A percentile compares a stretch with the other conserved stretches of the same genome.
phyloP scores from a whole-genome alignment of 2,797 vertebrate species.

The Tiaroga cobitis region DNA sequence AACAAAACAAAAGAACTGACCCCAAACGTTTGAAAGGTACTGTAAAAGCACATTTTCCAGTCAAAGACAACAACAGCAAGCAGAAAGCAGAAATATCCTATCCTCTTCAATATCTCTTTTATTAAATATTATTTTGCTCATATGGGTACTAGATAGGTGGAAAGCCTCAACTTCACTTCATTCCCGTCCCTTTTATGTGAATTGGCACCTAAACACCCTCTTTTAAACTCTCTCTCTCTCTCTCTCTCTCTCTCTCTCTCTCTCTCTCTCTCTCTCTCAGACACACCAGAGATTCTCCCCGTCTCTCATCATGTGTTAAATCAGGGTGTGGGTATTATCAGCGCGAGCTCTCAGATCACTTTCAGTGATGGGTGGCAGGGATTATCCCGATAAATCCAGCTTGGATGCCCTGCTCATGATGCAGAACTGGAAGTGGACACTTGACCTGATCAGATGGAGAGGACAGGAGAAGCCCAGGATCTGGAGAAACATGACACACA shows the following conservation, averaged over 20 bases:
- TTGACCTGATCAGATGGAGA: constrained; percentile 17
- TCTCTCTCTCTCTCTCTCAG: neutral
- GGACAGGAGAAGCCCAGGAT: constrained; percentile 19
- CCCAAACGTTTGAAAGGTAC: neutral
- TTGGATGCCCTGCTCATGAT: constrained; percentile 5
- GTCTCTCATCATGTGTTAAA: constrained; percentile 53
- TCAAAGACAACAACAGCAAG: neutral
- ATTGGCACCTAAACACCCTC: neutral
- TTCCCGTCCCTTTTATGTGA: neutral
- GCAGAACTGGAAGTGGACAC: constrained; percentile 26
- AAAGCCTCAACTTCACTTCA: neutral
- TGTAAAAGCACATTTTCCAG: neutral
- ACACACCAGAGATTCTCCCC: neutral
- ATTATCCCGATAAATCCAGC: constrained; percentile 22
- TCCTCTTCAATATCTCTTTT: neutral
- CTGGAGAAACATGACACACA: neutral
- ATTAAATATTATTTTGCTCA: neutral
- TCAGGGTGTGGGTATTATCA: constrained; percentile 51
- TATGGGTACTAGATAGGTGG: neutral
- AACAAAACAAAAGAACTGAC: neutral
- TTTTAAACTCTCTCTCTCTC: neutral
- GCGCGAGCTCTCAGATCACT: constrained; percentile 30
- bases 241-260: neutral
- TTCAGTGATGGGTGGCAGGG: constrained; percentile 28
- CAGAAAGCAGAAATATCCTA: neutral